phyloP scores from a whole-genome alignment of 30 jellyfish, hydroid and myxozoan species.

The Catostylus mosaicus region DNA sequence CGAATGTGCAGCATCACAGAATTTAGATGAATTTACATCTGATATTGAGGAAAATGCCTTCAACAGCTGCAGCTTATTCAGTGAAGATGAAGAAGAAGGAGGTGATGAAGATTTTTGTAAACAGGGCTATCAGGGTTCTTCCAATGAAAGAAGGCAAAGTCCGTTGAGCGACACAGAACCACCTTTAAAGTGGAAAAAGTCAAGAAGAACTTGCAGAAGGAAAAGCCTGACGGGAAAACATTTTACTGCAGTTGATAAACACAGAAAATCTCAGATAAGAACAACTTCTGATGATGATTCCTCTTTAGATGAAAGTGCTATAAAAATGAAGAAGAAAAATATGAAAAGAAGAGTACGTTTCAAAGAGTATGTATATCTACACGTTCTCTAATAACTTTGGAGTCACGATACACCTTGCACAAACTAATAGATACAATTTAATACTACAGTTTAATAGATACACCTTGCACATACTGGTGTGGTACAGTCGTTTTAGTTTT shows the following conservation, averaged over 20 bases:
- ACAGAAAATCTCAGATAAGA: neutral
- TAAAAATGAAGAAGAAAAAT: neutral
- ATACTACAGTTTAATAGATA: too few relatives aligned
- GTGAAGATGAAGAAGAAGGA: neutral
- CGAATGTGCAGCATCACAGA: neutral
- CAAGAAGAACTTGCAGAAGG: neutral
- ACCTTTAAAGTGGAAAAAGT: conserved; percentile 14
- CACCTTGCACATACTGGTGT: too few relatives aligned
- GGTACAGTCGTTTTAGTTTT: too few relatives aligned
- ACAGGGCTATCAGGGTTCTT: too few relatives aligned
- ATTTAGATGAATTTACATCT: neutral
- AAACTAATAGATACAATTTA: too few relatives aligned
- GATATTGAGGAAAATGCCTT: neutral
- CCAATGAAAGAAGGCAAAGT: neutral
- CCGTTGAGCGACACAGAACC: neutral
- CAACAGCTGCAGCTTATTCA: neutral
- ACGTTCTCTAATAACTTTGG: too few relatives aligned
- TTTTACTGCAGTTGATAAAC: neutral
- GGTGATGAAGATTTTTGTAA: too few relatives aligned
- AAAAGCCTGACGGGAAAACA: neutral
- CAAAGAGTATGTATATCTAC: neutral
- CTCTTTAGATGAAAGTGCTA: neutral
- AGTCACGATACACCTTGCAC: too few relatives aligned
- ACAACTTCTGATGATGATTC: neutral
- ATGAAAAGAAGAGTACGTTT: neutral